Conservation (phyloP, 1,140 invertebrate species). For the Pteromalus puparum region DNA sequence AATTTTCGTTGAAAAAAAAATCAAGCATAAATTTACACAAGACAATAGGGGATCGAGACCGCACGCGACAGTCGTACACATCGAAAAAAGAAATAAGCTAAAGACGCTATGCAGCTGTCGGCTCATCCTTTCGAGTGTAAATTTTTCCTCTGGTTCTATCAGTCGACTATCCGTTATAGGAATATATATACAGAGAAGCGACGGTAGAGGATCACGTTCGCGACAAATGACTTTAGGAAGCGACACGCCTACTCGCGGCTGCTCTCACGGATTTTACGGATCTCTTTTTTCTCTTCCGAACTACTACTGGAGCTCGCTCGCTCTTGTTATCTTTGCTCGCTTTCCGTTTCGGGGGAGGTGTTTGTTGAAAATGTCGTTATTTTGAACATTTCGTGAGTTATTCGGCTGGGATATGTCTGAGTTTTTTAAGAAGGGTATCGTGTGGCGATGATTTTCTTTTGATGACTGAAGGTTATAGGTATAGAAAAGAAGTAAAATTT, state of each 20-base stretch:
- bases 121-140: constrained; percentile 63
- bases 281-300: constrained; percentile 61
- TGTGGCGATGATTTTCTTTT: too few relatives aligned
- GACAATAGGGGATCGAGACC: too few relatives aligned
- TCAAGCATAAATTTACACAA: neutral
- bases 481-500: too few relatives aligned
- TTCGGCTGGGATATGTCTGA: neutral
- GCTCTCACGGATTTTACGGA: constrained; percentile 58
- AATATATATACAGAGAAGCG: constrained; percentile 16
- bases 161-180: neutral
- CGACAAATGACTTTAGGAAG: constrained; percentile 72
- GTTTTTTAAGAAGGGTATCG: neutral
- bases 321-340: constrained; percentile 2
- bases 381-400: neutral
- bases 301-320: constrained; percentile 3
- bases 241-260: constrained; percentile 70
- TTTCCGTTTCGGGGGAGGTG: neutral
- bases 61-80: neutral
- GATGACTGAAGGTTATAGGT: too few relatives aligned
- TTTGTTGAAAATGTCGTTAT: constrained; percentile 1
- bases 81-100: constrained; percentile 30
- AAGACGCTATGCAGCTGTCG: constrained; percentile 47
- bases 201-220: constrained; percentile 69
- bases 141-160: neutral
- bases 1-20: neutral